A percentile compares a stretch with the other conserved stretches of the same genome.
Evolutionary conservation across 1,140 invertebrate species (phyloP).

Genomic region (Drosophila subobscura): DNA sequence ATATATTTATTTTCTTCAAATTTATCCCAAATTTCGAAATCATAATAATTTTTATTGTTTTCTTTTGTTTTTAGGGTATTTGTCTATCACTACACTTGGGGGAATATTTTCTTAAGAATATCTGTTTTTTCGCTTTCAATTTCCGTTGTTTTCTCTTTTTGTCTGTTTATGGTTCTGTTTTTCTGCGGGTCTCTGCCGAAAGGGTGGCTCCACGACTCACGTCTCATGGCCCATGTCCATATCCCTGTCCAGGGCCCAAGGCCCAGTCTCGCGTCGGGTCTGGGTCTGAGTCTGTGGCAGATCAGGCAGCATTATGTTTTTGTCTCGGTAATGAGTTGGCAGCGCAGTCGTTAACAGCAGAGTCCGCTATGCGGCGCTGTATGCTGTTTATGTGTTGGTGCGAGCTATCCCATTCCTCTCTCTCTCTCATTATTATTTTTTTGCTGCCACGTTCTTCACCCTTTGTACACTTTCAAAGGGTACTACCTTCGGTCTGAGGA

Average conservation of each 20-base stretch:
- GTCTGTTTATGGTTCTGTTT: slow-evolving; percentile 43
- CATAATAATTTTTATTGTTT: no score
- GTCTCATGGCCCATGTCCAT: slow-evolving; percentile 27
- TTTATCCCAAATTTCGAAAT: no score
- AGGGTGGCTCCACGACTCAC: slow-evolving; percentile 42
- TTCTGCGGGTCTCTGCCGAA: slow-evolving; percentile 59
- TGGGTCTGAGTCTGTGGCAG: no score
- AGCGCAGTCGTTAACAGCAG: slow-evolving; percentile 7
- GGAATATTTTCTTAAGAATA: slow-evolving; percentile 14
- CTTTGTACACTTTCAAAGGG: background rate
- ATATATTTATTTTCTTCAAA: no score
- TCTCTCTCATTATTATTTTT: slow-evolving; percentile 51
- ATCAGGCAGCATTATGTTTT: slow-evolving; percentile 43
- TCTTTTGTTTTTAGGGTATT: slow-evolving; percentile 11
- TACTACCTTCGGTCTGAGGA: no score
- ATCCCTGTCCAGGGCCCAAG: slow-evolving; percentile 17
- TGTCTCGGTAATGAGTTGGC: slow-evolving; percentile 43
- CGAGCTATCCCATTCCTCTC: background rate
- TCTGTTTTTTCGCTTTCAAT: slow-evolving; percentile 59
- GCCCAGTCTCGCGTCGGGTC: slow-evolving; percentile 35
- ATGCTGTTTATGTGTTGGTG: slow-evolving; percentile 10
- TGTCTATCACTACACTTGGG: background rate
- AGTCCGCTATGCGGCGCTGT: background rate
- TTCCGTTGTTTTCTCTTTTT: slow-evolving; percentile 30
- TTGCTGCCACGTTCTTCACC: slow-evolving; percentile 10